Evolutionary conservation across 2,797 vertebrate genomes (phyloP).

Genomic region (Syngnathus rostellatus): DNA sequence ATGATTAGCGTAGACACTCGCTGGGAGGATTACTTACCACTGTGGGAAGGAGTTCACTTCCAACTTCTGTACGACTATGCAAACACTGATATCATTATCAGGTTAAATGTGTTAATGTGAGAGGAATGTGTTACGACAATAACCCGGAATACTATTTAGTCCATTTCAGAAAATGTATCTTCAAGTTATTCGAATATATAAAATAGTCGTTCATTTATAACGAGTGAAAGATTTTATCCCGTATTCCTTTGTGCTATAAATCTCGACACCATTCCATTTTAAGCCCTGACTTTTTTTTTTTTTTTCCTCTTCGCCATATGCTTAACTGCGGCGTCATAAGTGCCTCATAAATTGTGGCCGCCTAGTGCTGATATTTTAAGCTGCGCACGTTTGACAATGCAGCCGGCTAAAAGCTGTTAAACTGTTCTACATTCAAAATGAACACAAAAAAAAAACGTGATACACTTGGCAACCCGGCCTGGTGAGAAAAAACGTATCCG

Average conservation of each 20-base stretch:
- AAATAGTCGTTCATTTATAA: not conserved
- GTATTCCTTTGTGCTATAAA: not conserved
- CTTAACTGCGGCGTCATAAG: slow-evolving; percentile 1
- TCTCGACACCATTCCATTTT: not conserved
- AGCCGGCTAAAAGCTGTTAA: slow-evolving; percentile 6
- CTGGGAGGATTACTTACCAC: slow-evolving; percentile 42
- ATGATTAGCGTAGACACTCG: slow-evolving; percentile 51
- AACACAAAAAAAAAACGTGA: not conserved
- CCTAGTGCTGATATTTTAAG: not conserved
- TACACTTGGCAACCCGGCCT: slow-evolving; percentile 3
- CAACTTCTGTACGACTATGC: slow-evolving; percentile 32
- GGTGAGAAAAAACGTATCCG: not conserved
- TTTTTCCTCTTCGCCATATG: not conserved
- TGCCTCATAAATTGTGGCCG: slow-evolving; percentile 4
- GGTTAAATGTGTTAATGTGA: slow-evolving; percentile 5
- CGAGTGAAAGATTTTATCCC: not conserved
- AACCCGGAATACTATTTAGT: not conserved
- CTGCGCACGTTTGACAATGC: not conserved
- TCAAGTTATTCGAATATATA: no score
- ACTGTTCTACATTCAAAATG: slow-evolving; percentile 7
- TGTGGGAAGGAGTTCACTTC: slow-evolving; percentile 37
- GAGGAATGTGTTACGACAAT: not conserved
- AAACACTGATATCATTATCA: slow-evolving; percentile 1
- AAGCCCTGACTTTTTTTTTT: not conserved
- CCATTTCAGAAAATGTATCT: not conserved